phyloP scores from a whole-genome alignment of 1,140 invertebrate genomes.

The Triops cancriformis region DNA sequence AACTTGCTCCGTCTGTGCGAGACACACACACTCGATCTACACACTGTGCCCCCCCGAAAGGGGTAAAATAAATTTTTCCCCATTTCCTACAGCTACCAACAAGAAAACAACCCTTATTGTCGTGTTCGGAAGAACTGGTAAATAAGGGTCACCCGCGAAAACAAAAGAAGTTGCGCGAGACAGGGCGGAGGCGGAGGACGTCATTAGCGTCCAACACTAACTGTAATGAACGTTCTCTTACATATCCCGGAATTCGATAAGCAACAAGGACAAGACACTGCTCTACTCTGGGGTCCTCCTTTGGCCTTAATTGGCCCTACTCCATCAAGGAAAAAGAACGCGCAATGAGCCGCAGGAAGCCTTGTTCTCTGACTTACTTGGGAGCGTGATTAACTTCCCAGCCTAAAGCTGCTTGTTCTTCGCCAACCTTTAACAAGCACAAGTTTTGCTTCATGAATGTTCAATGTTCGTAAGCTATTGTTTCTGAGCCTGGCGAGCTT shows the following conservation, averaged over 20 bases:
- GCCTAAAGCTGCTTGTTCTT: background rate
- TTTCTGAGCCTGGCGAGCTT: background rate
- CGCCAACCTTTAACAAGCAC: background rate
- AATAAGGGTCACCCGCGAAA: background rate
- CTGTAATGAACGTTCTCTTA: slow-evolving; percentile 12
- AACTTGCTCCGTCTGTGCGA: background rate
- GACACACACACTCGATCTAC: background rate
- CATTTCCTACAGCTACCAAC: background rate
- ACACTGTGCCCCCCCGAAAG: background rate
- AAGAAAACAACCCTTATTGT: background rate
- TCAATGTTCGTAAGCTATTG: background rate
- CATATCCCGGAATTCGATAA: slow-evolving; percentile 11
- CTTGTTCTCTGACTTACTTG: too few species aligned
- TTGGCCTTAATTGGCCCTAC: background rate
- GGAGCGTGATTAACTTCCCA: background rate
- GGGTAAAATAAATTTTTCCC: background rate
- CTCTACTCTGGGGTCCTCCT: background rate
- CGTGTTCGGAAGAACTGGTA: background rate
- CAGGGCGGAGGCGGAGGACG: background rate
- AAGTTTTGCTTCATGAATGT: background rate
- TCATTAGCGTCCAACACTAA: slow-evolving; percentile 1
- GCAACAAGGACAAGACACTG: background rate
- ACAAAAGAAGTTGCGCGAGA: slow-evolving; percentile 1
- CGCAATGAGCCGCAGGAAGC: background rate
- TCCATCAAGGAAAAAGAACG: slow-evolving; percentile 2